Evolutionary conservation across 2,797 vertebrate species (phyloP).

Genomic region (Dermochelys coriacea): DNA sequence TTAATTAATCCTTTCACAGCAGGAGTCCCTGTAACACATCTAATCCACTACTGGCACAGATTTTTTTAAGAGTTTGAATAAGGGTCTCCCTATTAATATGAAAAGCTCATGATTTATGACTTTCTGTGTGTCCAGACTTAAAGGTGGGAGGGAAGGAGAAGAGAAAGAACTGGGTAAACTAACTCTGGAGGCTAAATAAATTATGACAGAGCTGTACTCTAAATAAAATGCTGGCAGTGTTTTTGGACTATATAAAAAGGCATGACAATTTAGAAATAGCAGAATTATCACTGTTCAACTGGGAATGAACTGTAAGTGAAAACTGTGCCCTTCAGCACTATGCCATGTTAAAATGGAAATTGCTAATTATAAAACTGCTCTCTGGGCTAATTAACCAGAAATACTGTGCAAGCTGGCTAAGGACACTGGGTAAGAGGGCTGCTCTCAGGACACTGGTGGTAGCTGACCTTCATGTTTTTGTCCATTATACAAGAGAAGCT

Average conservation of each 20-base stretch:
- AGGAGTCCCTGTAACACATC: not conserved
- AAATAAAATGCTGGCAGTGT: not conserved
- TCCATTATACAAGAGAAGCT: not conserved
- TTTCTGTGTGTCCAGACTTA: not conserved
- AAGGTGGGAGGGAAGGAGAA: not conserved
- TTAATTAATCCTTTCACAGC: not conserved
- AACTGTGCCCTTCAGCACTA: not conserved
- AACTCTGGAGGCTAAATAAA: slow-evolving; percentile 23
- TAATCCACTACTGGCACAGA: rapidly evolving
- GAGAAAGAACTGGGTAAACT: not conserved
- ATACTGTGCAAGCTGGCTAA: too few relatives aligned
- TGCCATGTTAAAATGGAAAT: slow-evolving; percentile 20
- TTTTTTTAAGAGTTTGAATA: not conserved
- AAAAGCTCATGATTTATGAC: not conserved
- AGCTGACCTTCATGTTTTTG: not conserved
- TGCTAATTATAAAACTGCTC: slow-evolving; percentile 41
- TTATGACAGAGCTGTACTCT: not conserved
- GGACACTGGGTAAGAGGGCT: not conserved
- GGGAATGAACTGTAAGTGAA: not conserved
- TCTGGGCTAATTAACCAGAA: slow-evolving; percentile 1
- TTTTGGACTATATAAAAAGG: slow-evolving; percentile 13
- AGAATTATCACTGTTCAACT: not conserved
- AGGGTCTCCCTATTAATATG: not conserved
- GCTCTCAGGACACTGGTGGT: not conserved
- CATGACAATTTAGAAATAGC: not conserved